Evolutionary conservation across 2,113 vertebrate genomes (phyloP), one percentile per base, ranked within the genome.

Genomic region (Osmerus mordax): DNA sequence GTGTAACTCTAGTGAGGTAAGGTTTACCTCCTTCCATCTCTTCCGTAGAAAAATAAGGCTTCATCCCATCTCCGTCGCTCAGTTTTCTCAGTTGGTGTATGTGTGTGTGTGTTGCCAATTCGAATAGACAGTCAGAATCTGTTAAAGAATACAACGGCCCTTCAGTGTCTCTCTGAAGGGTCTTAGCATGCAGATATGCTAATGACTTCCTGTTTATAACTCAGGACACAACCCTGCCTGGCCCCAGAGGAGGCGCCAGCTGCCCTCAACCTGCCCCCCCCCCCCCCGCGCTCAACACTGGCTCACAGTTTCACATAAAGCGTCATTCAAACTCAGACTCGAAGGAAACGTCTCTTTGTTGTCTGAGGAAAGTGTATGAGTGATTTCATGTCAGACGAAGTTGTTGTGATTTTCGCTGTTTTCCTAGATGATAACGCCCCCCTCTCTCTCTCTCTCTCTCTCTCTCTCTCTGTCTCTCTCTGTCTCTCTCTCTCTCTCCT

Each of bases 141-240:
- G 11, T 59, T 14, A 52, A 21, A 74, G 36, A 59, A 66, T 16
- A 67, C 67, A 71, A 67, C 64, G 32, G 16, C 25, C 73, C 66
- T 61, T 64, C 69, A 55, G 69, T 75, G 32, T 65, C 32, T 23
- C 77, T 69, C 52, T 58, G 53, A 13, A 56, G 75, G 54, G 69
- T 74, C 73, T 82, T 84, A 78, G 73, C 72, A 81, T 86, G 76
- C 81, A 80, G 78, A 86, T 83, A 89, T 88, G 83, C 81, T 87
- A 89, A 89, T 87, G 47, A 78, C 65, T 88, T 89, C 84, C 82
- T 87, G 84, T 86, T 82, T 87, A 88, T 76, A 78, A 77, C 76
- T 71, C 70, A 25, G 73, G 70, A 72, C 66, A 73, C 67, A 84
- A 69, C 32, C 72, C 68, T 71, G 71, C 47, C 74, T 86, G 80